Percentiles rank a stretch among this genome's conserved stretches.
Evolutionary conservation across 2,888 invertebrate species (phyloP).

Genomic region (Ophion ellenae): DNA sequence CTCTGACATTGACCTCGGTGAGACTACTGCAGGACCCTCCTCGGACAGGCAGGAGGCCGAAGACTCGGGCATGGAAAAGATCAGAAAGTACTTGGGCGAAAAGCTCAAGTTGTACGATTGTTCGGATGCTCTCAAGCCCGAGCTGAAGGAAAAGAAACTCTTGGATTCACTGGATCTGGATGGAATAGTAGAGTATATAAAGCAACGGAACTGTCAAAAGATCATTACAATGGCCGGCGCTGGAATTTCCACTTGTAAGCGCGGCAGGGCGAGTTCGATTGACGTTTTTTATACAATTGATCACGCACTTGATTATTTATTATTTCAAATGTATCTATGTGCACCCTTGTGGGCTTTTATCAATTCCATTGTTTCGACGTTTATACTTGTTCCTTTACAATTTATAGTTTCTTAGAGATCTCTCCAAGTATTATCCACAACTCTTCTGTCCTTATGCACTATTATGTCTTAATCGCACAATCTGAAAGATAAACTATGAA

Average conservation of each 20-base stretch:
- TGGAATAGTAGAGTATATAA: conserved; percentile 92
- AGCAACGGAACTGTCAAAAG: conserved; percentile 90
- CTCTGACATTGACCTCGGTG: not conserved
- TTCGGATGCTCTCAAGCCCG: conserved; percentile 75
- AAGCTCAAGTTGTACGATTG: conserved; percentile 87
- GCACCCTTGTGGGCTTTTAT: not conserved
- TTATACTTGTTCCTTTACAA: too few species aligned
- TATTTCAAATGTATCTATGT: not conserved
- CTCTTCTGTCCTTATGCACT: too few species aligned
- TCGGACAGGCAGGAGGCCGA: conserved; percentile 76
- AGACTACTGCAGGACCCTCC: conserved; percentile 57
- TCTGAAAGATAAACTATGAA: too few species aligned
- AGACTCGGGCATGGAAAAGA: conserved; percentile 86
- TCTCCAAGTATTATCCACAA: too few species aligned
- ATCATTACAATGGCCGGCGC: conserved; percentile 98
- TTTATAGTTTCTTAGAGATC: too few species aligned
- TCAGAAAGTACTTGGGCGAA: conserved; percentile 87
- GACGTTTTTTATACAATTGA: not conserved
- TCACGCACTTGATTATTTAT: not conserved
- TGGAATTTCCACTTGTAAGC: conserved; percentile 97
- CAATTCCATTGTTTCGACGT: too few species aligned
- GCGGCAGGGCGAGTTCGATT: not conserved
- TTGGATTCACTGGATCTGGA: conserved; percentile 90
- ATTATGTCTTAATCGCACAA: too few species aligned
- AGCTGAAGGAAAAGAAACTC: conserved; percentile 83